Base-by-base conservation (phyloP, 1,140 invertebrate genomes). In the Hydropsyche tenuis region DNA sequence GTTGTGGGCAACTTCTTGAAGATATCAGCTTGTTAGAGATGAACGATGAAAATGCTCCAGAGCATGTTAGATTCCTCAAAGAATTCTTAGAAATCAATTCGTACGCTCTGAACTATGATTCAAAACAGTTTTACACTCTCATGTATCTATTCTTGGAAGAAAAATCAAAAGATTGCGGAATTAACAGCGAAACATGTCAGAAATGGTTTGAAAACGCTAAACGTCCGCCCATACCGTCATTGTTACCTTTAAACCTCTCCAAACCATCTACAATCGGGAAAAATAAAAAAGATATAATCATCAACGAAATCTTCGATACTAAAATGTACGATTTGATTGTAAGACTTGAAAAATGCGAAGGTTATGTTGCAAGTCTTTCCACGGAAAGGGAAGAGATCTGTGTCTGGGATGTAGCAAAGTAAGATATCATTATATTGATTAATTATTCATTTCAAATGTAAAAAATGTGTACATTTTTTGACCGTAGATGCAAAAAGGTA, bases 341-440 rank as follows among this genome's bases (percentile, higher is more conserved):
- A 14, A 81, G 88, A 79, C 82, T 89, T 62, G 86, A 87, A 48
- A 85, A 84, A 18, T 86, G 86, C 42, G 85, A 87, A 37, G 87
- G 89, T 77, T 92, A 89, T 81, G 87, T 93, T 16, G 89, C 91
- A 18, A 92, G 91, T 5, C 83, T 94, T 14, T 90, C 90, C 1
- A 91, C 91, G 0, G 87, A 90, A 62, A 81, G 88, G 6, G 91
- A 92, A 75, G 91, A 93, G 81, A 90, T 95, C 42, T 90, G 88
- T 78, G 92, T 95, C 4, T 95, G 93, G 93, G 88, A 92, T 84
- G 87, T 91, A 6, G 82, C 86, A 51, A 88, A 83, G 86, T 91
- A 60, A 27, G 5, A 22, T 27, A 46, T 22, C 3, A 22, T 12
- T 42, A 53, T 3, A 20, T 60, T 12, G 14, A 56, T 37, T 56